Evolutionary conservation across 2,888 invertebrate species (phyloP).

Genomic region (Campoletis raptor): DNA sequence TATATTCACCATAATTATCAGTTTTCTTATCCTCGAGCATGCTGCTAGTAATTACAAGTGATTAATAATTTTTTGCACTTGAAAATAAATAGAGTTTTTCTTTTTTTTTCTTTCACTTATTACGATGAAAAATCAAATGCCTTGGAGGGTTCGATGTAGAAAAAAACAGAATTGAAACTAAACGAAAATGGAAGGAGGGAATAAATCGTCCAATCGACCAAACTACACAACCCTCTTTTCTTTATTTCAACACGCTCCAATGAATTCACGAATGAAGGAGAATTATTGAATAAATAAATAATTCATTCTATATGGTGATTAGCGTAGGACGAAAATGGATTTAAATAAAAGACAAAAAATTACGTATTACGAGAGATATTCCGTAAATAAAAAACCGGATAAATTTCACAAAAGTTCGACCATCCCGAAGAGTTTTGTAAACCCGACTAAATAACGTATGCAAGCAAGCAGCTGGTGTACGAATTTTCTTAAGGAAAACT

Average conservation of each 20-base stretch:
- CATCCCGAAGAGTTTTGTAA: slow-evolving; percentile 14
- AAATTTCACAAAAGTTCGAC: slow-evolving; percentile 25
- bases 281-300: background rate
- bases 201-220: slow-evolving; percentile 45
- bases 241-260: slow-evolving; percentile 34
- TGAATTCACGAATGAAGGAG: slow-evolving; percentile 22
- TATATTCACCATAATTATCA: slow-evolving; percentile 32
- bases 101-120: background rate
- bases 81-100: background rate
- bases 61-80: background rate
- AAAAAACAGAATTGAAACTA: background rate
- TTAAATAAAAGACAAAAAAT: background rate
- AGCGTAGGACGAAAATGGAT: background rate
- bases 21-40: slow-evolving; percentile 22
- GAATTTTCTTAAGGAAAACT: slow-evolving; percentile 38
- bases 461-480: slow-evolving; percentile 26
- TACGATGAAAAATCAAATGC: background rate
- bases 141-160: background rate
- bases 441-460: slow-evolving; percentile 34
- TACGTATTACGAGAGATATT: background rate
- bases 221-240: slow-evolving; percentile 42
- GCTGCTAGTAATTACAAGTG: background rate
- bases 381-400: background rate
- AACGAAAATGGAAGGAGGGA: background rate
- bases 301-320: background rate